A percentile compares a stretch with the other conserved stretches of the same genome.
Evolutionary conservation across 1,140 invertebrate genomes (phyloP).

Genomic region (Lasaia peninsularis): DNA sequence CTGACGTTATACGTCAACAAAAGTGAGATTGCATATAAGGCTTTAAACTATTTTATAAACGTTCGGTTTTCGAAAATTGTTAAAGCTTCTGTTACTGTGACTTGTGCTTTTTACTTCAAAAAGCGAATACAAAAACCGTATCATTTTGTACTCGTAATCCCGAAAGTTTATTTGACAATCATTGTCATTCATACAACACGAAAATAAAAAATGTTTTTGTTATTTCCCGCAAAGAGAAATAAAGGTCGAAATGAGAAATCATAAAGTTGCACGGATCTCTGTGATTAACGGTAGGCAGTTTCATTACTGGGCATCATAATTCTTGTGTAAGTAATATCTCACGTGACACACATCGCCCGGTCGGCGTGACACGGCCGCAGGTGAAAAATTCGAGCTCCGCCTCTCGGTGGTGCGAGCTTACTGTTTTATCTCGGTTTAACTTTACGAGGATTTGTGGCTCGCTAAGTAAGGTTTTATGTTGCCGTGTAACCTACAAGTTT

Average conservation of each 20-base stretch:
- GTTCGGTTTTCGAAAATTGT: too few relatives aligned
- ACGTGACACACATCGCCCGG: conserved; percentile 53
- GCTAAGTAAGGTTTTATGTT: conserved; percentile 76
- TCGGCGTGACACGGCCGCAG: conserved; percentile 44
- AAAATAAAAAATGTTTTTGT: not conserved
- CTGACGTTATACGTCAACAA: too few relatives aligned
- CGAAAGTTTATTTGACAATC: conserved; percentile 12
- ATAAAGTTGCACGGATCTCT: conserved; percentile 19
- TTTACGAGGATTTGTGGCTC: conserved; percentile 76
- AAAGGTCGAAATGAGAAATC: conserved; percentile 13
- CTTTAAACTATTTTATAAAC: too few relatives aligned
- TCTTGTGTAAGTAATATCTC: conserved; percentile 67
- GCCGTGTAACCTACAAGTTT: conserved; percentile 63
- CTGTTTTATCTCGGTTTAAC: conserved; percentile 75
- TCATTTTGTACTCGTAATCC: not conserved
- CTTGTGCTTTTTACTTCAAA: not conserved
- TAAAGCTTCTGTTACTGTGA: too few relatives aligned
- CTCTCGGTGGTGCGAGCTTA: conserved; percentile 62
- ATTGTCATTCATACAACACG: conserved; percentile 6
- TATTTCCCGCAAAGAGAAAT: not conserved
- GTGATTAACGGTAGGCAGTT: conserved; percentile 53
- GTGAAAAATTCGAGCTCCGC: conserved; percentile 70
- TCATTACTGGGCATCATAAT: conserved; percentile 65
- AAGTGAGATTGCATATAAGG: too few relatives aligned
- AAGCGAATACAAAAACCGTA: conserved; percentile 11